Conservation (phyloP, 1,140 invertebrate species). For the Calliphora vicina region DNA sequence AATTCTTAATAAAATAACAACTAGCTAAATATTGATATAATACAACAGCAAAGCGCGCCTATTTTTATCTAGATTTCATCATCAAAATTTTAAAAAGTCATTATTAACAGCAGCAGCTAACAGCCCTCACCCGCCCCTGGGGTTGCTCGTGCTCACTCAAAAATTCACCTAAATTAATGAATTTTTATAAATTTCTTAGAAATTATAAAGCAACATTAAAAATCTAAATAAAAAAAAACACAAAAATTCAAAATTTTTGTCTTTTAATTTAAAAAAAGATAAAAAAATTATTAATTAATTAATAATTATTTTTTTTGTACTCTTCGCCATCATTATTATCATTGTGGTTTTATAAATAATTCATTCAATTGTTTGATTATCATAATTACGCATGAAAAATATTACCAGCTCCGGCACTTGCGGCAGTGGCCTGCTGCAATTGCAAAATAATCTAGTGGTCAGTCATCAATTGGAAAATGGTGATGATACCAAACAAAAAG, state of each 20-base stretch:
- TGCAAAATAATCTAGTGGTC: slow-evolving; percentile 59
- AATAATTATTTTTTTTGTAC: slow-evolving; percentile 6
- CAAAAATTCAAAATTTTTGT: neutral
- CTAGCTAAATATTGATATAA: neutral
- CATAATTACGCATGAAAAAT: slow-evolving; percentile 55
- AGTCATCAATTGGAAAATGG: slow-evolving; percentile 44
- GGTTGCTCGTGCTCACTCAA: neutral
- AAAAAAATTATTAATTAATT: neutral
- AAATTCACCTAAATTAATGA: neutral
- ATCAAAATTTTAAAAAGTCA: neutral
- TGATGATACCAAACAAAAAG: slow-evolving; percentile 42
- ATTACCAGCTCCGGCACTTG: slow-evolving; percentile 61
- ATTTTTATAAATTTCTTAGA: neutral
- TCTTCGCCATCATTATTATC: neutral
- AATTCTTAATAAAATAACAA: neutral
- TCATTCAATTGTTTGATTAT: no score
- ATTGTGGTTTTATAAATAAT: no score
- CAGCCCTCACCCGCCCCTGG: neutral
- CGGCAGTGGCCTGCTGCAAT: slow-evolving; percentile 59
- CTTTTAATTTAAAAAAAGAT: neutral
- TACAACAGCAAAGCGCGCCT: slow-evolving; percentile 5
- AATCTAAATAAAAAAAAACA: neutral
- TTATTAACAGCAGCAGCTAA: neutral
- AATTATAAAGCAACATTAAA: neutral
- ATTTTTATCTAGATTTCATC: slow-evolving; percentile 24